phyloP scores from a whole-genome alignment of 2,888 invertebrate species.

The Formica aserva region DNA sequence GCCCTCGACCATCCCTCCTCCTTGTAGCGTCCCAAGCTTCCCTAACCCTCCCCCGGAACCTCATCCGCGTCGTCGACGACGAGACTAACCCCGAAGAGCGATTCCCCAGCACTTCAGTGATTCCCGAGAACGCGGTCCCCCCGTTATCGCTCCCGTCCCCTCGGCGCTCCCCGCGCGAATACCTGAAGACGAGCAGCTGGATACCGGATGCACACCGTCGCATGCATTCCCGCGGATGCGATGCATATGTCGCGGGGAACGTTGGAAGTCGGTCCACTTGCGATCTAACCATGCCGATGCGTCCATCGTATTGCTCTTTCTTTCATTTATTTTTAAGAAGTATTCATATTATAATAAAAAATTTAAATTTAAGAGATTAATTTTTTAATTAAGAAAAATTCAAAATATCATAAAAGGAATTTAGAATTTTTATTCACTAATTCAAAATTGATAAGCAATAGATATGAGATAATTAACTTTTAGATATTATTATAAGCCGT shows the following conservation, averaged over 20 bases:
- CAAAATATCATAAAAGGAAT: neutral
- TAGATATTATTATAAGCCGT: neutral
- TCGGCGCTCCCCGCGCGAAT: slow-evolving; percentile 5
- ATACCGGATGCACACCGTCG: slow-evolving; percentile 55
- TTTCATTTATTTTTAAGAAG: neutral
- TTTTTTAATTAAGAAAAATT: neutral
- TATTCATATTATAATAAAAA: neutral
- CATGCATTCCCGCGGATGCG: slow-evolving; percentile 46
- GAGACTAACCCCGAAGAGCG: slow-evolving; percentile 64
- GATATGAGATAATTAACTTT: neutral
- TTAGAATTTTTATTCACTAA: neutral
- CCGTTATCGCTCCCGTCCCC: neutral
- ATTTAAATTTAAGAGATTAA: neutral
- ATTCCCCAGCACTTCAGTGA: slow-evolving; percentile 71
- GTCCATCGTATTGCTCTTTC: neutral
- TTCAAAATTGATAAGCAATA: neutral
- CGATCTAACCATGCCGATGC: slow-evolving; percentile 21
- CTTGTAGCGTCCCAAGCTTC: slow-evolving; percentile 55
- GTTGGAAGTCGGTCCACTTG: slow-evolving; percentile 4
- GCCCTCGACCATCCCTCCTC: slow-evolving; percentile 69
- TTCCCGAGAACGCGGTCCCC: slow-evolving; percentile 60
- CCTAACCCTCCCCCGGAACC: slow-evolving; percentile 36
- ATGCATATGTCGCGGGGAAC: slow-evolving; percentile 22
- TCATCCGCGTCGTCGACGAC: slow-evolving; percentile 58
- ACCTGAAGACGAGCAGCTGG: slow-evolving; percentile 36